Base-by-base conservation (phyloP, 2,797 vertebrate species). In the Sitta carolinensis region DNA sequence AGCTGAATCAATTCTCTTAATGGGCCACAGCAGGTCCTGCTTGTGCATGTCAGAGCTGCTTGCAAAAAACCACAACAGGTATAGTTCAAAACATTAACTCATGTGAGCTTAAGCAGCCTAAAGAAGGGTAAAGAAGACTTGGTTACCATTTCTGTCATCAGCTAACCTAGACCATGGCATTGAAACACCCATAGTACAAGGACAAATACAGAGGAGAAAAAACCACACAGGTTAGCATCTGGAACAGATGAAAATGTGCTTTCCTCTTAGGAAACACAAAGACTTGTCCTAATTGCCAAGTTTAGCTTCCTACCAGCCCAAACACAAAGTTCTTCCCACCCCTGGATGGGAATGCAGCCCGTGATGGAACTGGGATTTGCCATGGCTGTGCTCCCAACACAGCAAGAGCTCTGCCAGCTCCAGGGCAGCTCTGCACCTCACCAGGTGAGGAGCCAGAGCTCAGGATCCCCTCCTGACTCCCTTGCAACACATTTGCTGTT, bases 211-310 rank as follows among this genome's bases (percentile, higher is more conserved):
- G 6, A 26, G 10, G 70, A 87, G 4, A 11, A 22, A 55, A 45
- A 54, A 25, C 16, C 6, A 18, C 1, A 29, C 23, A 18, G 68
- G 14, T 7, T 3, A 30, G 6, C 48, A 76, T 5, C 51, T 36
- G 5, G 4, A 40, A 12, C 3, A 61, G 5, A 3, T 4, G 9
- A 40, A 70, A 63, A 42, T 1, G 3, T 13, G 7, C 17, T 69
- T 30, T 50, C 45, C 63, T 64, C 87, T 0, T 12, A 23, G 64
- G 5, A 47, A 75, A 59, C 14, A 13, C 40, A 40, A 40, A 15
- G 12, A 40, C 40, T 40, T 40, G 40, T 40, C 14, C 40, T 40
- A 40, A 40, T 40, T 40, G 12, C 40, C 40, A 40, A 40, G 40
- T 40, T 40, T 40, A 40, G 40, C 40, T 40, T 40, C 40, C 40